Base-by-base conservation (phyloP, 2,888 invertebrate species). In the Gasteruption jaculator region DNA sequence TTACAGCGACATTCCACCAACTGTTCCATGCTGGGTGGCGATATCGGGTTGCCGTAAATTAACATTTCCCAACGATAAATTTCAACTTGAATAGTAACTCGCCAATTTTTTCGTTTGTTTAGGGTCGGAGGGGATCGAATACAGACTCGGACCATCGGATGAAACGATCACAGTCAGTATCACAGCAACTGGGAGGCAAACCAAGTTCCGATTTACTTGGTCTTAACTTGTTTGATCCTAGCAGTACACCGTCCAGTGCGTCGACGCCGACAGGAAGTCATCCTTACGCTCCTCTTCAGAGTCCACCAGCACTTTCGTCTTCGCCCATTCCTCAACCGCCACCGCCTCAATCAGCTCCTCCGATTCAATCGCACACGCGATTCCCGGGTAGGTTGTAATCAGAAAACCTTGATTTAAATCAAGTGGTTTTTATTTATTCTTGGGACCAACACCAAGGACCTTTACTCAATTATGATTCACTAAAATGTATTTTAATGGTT, bases 231-330 rank as follows among this genome's bases (percentile, higher is more conserved):
- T 81, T 81, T 64, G 71, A 76, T 68, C 79, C 66, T 38, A 90
- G 88, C 61, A 89, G 91, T 41, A 82, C 84, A 46, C 86, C 83
- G 57, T 91, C 91, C 50, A 86, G 86, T 71, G 85, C 89, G 38
- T 80, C 85, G 11, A 85, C 84, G 33, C 84, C 84, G 1, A 82
- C 83, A 31, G 81, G 81, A 40, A 84, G 81, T 64, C 88, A 89
- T 72, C 89, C 89, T 0, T 89, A 89, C 69, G 88, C 89, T 36
- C 88, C 89, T 7, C 71, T 88, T 44, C 87, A 87, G 71, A 84
- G 82, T 57, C 86, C 87, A 44, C 71, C 68, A 25, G 63, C 66
- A 27, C 51, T 66, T 19, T 65, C 68, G 27, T 65, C 68, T 10
- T 65, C 68, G 27, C 68, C 69, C 10, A 57, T 63, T 38, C 60